A percentile compares a stretch with the other conserved stretches of the same genome.
phyloP scores from a whole-genome alignment of 2,888 invertebrate genomes.

The Dolichopus griseipennis region DNA sequence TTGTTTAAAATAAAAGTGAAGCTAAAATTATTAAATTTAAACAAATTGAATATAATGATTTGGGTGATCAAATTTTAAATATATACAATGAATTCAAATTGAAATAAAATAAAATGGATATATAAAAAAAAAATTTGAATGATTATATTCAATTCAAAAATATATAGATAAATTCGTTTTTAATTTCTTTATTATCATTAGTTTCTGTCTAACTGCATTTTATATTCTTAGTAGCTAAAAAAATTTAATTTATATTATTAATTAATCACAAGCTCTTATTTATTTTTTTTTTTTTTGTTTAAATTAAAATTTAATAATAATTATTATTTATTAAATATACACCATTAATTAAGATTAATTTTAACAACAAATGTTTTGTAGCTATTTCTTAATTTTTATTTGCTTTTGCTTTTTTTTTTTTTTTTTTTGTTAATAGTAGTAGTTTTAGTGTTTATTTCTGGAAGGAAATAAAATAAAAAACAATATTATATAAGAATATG shows the following conservation, averaged over 20 bases:
- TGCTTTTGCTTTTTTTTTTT: neutral
- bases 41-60: too few species aligned
- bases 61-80: too few species aligned
- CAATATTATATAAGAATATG: neutral
- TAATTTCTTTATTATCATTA: too few species aligned
- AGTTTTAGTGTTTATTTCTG: neutral
- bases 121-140: too few species aligned
- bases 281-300: neutral
- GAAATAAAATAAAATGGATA: too few species aligned
- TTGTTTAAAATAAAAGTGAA: too few species aligned
- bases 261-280: slow-evolving; percentile 5
- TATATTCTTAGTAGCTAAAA: neutral
- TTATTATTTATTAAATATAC: slow-evolving; percentile 4
- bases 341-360: neutral
- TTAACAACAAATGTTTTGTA: neutral
- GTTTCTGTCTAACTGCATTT: neutral
- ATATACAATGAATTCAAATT: too few species aligned
- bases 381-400: neutral
- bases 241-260: neutral
- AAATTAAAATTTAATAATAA: neutral
- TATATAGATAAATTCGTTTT: too few species aligned
- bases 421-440: neutral
- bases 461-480: neutral
- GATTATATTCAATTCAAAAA: too few species aligned
- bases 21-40: too few species aligned